Evolutionary conservation across 1,140 invertebrate genomes (phyloP).

Genomic region (Drosophila baimaii): DNA sequence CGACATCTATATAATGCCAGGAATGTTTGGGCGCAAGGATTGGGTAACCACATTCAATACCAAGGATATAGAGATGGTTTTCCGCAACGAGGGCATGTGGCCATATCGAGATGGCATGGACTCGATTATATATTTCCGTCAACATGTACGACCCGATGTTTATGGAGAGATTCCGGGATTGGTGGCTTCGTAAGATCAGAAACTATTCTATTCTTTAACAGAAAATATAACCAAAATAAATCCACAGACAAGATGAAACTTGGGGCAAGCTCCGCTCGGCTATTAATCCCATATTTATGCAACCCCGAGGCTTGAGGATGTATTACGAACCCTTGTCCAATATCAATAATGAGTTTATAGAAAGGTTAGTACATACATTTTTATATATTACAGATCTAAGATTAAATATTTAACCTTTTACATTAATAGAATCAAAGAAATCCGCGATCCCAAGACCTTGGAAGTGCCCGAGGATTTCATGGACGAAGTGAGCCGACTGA

Average conservation of each 20-base stretch:
- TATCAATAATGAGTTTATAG: constrained; percentile 73
- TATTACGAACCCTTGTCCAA: constrained; percentile 66
- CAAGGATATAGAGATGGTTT: constrained; percentile 67
- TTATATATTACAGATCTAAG: background rate
- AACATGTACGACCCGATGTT: constrained; percentile 45
- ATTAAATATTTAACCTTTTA: background rate
- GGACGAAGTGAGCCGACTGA: constrained; percentile 88
- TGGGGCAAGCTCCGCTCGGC: constrained; percentile 60
- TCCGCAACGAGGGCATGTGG: constrained; percentile 78
- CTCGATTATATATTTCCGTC: constrained; percentile 58
- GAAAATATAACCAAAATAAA: background rate
- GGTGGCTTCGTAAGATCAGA: constrained; percentile 45
- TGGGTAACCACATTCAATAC: constrained; percentile 54
- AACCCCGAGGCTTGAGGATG: constrained; percentile 56
- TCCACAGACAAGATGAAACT: constrained; percentile 41
- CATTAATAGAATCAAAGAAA: constrained; percentile 64
- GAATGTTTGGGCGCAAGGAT: constrained; percentile 68
- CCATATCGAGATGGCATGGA: constrained; percentile 63
- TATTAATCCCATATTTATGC: constrained; percentile 73
- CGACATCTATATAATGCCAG: constrained; percentile 63
- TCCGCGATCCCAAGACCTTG: constrained; percentile 85
- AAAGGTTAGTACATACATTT: constrained; percentile 37
- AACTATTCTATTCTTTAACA: background rate
- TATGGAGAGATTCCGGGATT: constrained; percentile 45
- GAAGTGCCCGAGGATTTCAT: constrained; percentile 87